phyloP scores from a whole-genome alignment of 2,113 vertebrate genomes.

The Dicrurus megarhynchus region DNA sequence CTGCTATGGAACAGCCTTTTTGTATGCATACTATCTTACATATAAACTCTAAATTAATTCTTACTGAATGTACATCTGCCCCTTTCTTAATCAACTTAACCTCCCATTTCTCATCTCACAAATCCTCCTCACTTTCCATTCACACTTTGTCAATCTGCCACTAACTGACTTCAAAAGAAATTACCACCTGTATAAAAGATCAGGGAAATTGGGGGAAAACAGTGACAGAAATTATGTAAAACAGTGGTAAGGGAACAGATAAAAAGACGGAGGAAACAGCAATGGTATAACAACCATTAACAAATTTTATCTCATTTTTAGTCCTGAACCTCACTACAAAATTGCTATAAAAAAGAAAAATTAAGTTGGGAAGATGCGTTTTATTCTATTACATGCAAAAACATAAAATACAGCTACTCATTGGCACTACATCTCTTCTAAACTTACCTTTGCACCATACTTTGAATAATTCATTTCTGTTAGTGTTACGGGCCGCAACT shows the following conservation, averaged over 20 bases:
- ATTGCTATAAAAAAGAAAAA: not conserved
- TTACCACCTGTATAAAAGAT: not conserved
- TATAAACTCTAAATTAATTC: not conserved
- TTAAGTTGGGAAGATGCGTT: not conserved
- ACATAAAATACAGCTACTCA: not conserved
- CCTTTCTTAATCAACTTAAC: not conserved
- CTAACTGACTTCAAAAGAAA: not conserved
- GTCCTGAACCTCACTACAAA: not conserved
- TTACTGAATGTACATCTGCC: not conserved
- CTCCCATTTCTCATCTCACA: not conserved
- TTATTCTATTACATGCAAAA: not conserved
- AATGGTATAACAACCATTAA: not conserved
- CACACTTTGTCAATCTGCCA: not conserved
- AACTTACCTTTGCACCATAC: constrained; percentile 94
- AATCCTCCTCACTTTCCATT: not conserved
- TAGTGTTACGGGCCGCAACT: constrained; percentile 92
- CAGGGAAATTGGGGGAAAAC: not conserved
- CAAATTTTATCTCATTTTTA: not conserved
- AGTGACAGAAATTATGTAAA: not conserved
- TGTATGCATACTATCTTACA: not conserved
- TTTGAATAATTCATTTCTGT: constrained; percentile 99
- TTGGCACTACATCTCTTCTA: not conserved
- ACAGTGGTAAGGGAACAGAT: not conserved
- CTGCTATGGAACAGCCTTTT: not conserved
- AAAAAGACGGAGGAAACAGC: not conserved